Evolutionary conservation across 2,888 invertebrate species (phyloP), one percentile per base, ranked within the genome.

Genomic region (Norana najaformis): DNA sequence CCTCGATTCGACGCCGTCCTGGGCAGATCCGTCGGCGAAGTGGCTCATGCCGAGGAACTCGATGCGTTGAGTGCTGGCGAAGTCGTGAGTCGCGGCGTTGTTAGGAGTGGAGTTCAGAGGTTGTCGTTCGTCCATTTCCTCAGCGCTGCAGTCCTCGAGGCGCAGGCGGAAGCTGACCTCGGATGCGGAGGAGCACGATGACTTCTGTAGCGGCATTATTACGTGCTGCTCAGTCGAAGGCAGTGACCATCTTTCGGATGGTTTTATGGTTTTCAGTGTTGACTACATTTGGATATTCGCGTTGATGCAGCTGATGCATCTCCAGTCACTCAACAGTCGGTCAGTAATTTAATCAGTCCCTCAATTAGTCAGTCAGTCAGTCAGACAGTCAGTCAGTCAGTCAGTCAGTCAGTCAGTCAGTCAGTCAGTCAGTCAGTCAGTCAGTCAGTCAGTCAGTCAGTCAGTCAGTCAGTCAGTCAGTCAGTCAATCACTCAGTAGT

Each of bases 81-180:
- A 8, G 8, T 69, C 69, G 1, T 69, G 30, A 0, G 30, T 69
- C n/a, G n/a, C n/a, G 5, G 69, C 30, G 69, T 69, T n/a, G n/a
- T 69, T 69, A 16, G 69, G n/a, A n/a, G 69, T 69, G 69, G n/a
- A 30, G 69, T 69, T 85, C 85, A 85, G 36, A 85, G 85, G 85
- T 36, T 23, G 85, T 35, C 85, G 35, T 37, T 85, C 85, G n/a
- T 85, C 85, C 36, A 36, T 85, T 13, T 36, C 16, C 20, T 36
- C 36, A 3, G 2, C 85, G 85, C 37, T 85, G 85, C 85, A 85
- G 85, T 85, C 88, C 47, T 88, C 88, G 35, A 41, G 88, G 14
- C 47, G 41, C 11, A 88, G 30, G 23, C 47, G 88, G 88, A 88
- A 88, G 38, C 47, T 39, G 88, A 88, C 85, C 85, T 85, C 85